Evolutionary conservation across 2,113 vertebrate species (phyloP).

Genomic region (Onychostruthus taczanowskii): DNA sequence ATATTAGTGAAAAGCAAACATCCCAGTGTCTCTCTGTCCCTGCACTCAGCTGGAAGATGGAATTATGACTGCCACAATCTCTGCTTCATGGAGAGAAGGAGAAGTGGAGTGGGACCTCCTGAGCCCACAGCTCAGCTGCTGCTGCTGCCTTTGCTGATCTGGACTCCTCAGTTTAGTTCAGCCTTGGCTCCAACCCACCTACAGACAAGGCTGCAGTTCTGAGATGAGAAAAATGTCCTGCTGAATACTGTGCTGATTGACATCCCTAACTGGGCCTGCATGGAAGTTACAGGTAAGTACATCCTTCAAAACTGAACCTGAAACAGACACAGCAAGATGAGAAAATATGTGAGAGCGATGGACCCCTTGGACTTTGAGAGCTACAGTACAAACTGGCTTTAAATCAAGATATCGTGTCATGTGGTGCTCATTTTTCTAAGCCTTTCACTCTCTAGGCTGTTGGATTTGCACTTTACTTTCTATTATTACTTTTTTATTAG

Average conservation of each 20-base stretch:
- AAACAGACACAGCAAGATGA: not conserved
- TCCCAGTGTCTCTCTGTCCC: not conserved
- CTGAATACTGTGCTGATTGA: not conserved
- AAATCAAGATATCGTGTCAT: not conserved
- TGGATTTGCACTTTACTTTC: not conserved
- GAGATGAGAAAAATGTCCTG: not conserved
- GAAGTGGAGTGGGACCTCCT: not conserved
- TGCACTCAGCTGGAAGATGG: not conserved
- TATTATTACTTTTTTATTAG: constrained; percentile 51
- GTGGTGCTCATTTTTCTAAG: not conserved
- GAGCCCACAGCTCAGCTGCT: not conserved
- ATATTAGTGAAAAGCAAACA: constrained; percentile 4
- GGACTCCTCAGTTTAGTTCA: not conserved
- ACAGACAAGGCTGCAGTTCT: not conserved
- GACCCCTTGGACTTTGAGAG: not conserved
- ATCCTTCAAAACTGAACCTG: not conserved
- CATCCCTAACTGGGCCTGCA: not conserved
- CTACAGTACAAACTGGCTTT: not conserved
- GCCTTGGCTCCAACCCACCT: not conserved
- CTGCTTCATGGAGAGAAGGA: not conserved
- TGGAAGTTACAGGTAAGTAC: not conserved
- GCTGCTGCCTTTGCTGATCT: not conserved
- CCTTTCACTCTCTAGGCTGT: not conserved
- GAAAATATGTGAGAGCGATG: not conserved
- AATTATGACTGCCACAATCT: not conserved